Percentiles rank a stretch among this genome's conserved stretches.
Conservation (phyloP, 2,888 invertebrate species). For the Diaphora mendica region DNA sequence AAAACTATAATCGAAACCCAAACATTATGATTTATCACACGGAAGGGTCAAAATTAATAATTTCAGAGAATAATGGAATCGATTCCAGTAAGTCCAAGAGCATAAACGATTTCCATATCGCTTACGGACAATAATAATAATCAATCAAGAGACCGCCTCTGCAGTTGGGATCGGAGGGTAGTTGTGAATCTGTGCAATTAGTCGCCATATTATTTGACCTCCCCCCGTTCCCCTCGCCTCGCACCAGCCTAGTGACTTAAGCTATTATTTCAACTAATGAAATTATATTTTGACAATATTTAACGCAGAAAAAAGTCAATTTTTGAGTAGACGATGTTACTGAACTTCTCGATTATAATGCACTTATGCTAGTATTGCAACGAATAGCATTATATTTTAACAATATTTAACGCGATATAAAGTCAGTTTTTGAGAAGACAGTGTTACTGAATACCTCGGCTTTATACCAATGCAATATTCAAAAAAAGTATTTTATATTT, state of each 20-base stretch:
- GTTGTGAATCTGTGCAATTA: slow-evolving; percentile 79
- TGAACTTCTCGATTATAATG: neutral
- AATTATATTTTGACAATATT: neutral
- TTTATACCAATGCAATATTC: neutral
- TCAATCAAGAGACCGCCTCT: slow-evolving; percentile 68
- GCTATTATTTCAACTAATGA: slow-evolving; percentile 41
- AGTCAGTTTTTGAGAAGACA: neutral
- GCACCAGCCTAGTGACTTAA: slow-evolving; percentile 40
- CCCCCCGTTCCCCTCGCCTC: slow-evolving; percentile 28
- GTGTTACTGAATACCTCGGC: neutral
- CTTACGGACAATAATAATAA: slow-evolving; percentile 68
- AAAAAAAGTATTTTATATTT: neutral
- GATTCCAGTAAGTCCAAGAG: slow-evolving; percentile 49
- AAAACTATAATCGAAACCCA: slow-evolving; percentile 12
- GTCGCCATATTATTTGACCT: slow-evolving; percentile 62
- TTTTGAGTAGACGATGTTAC: neutral
- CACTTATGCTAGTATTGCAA: slow-evolving; percentile 45
- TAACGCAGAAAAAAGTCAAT: too few relatives aligned
- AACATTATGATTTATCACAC: slow-evolving; percentile 9
- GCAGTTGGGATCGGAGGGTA: slow-evolving; percentile 62
- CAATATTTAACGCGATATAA: too few relatives aligned
- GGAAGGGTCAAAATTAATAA: slow-evolving; percentile 28
- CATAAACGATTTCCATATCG: slow-evolving; percentile 62
- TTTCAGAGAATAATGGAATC: slow-evolving; percentile 33
- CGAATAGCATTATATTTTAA: slow-evolving; percentile 14